Base-by-base conservation (phyloP, 2,113 vertebrate species). In the Periophthalmus modestus region DNA sequence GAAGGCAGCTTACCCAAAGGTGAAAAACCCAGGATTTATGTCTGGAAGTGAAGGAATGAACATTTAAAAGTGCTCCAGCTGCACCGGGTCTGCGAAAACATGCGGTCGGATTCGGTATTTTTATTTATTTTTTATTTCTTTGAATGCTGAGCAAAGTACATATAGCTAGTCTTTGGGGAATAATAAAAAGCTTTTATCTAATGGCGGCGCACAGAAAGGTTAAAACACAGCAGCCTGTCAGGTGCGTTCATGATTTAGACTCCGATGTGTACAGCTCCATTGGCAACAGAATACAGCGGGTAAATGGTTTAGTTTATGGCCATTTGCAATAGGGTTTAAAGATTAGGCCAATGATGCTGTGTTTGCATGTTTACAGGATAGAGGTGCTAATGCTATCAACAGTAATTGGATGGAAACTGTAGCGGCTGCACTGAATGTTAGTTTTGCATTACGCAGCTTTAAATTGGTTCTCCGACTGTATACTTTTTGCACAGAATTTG, bases 21-120 rank as follows among this genome's bases (percentile, higher is more conserved):
- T 68, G 73, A 79, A 70, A 67, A 73, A 75, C 14, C 39, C 43
- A 54, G 69, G 69, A 78, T 82, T 88, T 68, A 81, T 58, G 70
- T 58, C 66, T 43, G 34, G 7, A 72, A 72, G 75, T 36, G 76
- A 55, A 69, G 77, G 66, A 76, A 77, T 57, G 71, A 82, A 80
- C 77, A 75, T 78, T 69, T 75, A 73, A 80, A 58, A 68, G 54
- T 3, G 71, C 71, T 63, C 67, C 69, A 73, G 71, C 69, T 58
- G 68, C 28, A 28, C 28, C 36, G 63, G 55, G 33, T 48, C 66
- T 66, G 39, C 43, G 21, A 55, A 74, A 69, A 67, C 63, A 76
- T 52, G 46, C n/a, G 15, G 50, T 46, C 63, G 54, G 36, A 70
- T 33, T 66, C 23, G 2, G 21, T 59, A 18, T 52, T 52, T 19